Conservation (phyloP, 2,113 vertebrate genomes). For the Diadophis punctatus region DNA sequence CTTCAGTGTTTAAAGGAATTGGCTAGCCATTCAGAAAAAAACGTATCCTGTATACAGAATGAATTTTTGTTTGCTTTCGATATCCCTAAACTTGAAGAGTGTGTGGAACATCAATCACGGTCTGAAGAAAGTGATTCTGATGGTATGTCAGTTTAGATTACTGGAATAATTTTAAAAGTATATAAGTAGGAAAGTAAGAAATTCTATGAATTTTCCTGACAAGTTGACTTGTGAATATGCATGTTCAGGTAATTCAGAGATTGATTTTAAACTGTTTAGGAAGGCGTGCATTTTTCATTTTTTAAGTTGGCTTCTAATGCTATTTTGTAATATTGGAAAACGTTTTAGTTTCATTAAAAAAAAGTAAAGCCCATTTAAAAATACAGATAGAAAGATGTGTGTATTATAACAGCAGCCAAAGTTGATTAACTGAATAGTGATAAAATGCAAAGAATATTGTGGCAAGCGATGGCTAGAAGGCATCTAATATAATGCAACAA, state of each 20-base stretch:
- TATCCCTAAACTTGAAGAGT: background rate
- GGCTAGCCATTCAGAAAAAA: background rate
- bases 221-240: background rate
- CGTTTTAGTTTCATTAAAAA: background rate
- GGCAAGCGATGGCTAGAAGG: background rate
- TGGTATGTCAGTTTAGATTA: conserved; percentile 67
- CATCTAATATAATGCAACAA: background rate
- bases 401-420: background rate
- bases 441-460: background rate
- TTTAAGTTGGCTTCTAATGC: background rate
- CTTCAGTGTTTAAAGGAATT: background rate
- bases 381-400: background rate
- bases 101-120: background rate
- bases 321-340: background rate
- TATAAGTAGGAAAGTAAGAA: background rate
- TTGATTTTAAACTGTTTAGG: background rate
- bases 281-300: background rate
- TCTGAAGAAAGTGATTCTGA: conserved; percentile 80
- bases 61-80: background rate
- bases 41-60: background rate
- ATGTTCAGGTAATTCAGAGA: background rate
- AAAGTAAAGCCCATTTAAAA: background rate
- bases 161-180: background rate
- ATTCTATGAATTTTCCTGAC: background rate
- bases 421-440: background rate